These are phyloP conservation scores for roundworm (Caenorhabditis elegans) DNA, from an alignment of 1,140 invertebrate genomes.

Conservation along the genomic window WBcel235 BX284604.4:6368501-6369000, in stretches of 20 bases:
- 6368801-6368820: background rate
- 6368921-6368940: too few relatives aligned
- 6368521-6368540: too few relatives aligned
- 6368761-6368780: too few relatives aligned
- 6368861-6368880: background rate
- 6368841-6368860: background rate
- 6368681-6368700: background rate
- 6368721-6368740: background rate
- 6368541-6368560: too few relatives aligned
- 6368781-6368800: too few relatives aligned
- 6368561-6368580: background rate
- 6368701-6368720: background rate
- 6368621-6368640: conserved; percentile 33
- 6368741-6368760: too few relatives aligned
- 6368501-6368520: too few relatives aligned
- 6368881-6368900: background rate
- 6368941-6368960: background rate
- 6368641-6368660: background rate
- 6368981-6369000: background rate
- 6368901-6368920: background rate
- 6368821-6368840: too few relatives aligned
- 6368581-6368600: conserved; percentile 29
- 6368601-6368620: conserved; percentile 28
- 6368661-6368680: background rate
- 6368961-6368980: background rate